Evolutionary conservation across 1,140 invertebrate species (phyloP).

Genomic region (Streblospio benedicti): DNA sequence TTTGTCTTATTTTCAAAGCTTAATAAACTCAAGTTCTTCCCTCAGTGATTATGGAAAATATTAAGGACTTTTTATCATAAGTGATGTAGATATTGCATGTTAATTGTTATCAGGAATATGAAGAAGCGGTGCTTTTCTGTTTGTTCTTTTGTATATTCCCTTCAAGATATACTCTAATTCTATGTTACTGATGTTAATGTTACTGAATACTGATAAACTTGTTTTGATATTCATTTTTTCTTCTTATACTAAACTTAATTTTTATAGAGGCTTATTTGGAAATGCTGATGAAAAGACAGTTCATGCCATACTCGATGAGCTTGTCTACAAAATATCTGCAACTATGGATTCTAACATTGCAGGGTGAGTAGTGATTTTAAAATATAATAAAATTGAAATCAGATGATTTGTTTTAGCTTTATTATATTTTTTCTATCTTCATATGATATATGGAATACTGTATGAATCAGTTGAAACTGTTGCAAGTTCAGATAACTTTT

Average conservation of each 20-base stretch:
- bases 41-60: too few species aligned
- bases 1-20: too few species aligned
- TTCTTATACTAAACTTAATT: background rate
- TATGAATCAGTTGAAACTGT: background rate
- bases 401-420: background rate
- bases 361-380: constrained; percentile 21
- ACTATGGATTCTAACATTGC: constrained; percentile 30
- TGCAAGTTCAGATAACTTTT: background rate
- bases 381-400: background rate
- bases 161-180: too few species aligned
- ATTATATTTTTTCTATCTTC: background rate
- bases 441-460: background rate
- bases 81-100: too few species aligned
- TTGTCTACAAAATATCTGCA: constrained; percentile 42
- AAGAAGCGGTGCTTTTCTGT: too few species aligned
- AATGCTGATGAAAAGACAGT: constrained; percentile 26
- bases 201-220: too few species aligned
- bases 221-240: background rate
- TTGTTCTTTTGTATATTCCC: too few species aligned
- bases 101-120: too few species aligned
- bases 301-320: constrained; percentile 38
- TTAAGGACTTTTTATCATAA: too few species aligned
- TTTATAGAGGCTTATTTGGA: constrained; percentile 24
- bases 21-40: too few species aligned
- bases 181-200: too few species aligned